Conservation (phyloP, 2,888 invertebrate species). For the Drosophila merina region DNA sequence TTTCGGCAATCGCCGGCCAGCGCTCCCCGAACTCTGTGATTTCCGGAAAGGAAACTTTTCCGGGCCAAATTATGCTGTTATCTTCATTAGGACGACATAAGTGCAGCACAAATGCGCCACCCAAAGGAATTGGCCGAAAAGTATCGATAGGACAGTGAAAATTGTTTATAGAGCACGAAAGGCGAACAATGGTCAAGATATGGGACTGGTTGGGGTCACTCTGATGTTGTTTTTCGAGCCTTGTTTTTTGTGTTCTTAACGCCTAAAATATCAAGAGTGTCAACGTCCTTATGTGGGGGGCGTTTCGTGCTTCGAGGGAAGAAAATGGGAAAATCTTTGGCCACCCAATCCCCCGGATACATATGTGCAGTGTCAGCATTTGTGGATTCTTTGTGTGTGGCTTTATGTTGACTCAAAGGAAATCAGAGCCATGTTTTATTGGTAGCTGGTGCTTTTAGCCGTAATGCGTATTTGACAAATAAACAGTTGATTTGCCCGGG, state of each 20-base stretch:
- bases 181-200: conserved; percentile 48
- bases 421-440: conserved; percentile 59
- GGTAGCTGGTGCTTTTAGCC: conserved; percentile 57
- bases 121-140: conserved; percentile 65
- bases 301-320: conserved; percentile 53
- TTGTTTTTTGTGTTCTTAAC: conserved; percentile 54
- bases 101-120: conserved; percentile 77
- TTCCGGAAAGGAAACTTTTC: conserved; percentile 53
- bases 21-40: conserved; percentile 72
- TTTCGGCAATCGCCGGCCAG: conserved; percentile 49
- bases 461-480: conserved; percentile 80
- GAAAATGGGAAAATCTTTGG: conserved; percentile 9
- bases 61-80: conserved; percentile 76
- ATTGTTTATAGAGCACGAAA: conserved; percentile 69
- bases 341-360: conserved; percentile 19
- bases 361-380: conserved; percentile 74
- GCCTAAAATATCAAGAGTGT: conserved; percentile 74
- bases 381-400: conserved; percentile 38
- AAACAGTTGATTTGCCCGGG: conserved; percentile 73
- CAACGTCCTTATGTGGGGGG: conserved; percentile 59
- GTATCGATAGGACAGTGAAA: conserved; percentile 60
- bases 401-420: conserved; percentile 46
- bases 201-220: conserved; percentile 56
- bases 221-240: conserved; percentile 31
- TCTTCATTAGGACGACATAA: conserved; percentile 80